Base-by-base conservation (phyloP, 2,113 vertebrate genomes). In the Rhabdornis inornatus region DNA sequence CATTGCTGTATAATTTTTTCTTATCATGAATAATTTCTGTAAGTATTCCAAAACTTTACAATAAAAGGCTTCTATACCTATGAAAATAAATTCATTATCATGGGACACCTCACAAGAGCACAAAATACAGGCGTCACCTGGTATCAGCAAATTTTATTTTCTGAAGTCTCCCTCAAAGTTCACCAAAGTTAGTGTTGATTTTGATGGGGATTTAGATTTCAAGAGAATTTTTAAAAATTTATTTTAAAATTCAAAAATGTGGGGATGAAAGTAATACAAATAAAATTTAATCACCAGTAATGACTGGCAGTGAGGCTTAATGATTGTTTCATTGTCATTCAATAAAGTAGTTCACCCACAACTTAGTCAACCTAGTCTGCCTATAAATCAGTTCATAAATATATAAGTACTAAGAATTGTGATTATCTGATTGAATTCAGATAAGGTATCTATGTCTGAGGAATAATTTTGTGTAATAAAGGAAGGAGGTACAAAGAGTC, bases 181-280 rank as follows among this genome's bases (percentile, higher is more conserved):
- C 24, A 65, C 9, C 56, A 49, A 72, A 74, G 8, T 61, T 45
- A 52, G 2, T 69, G 25, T 24, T 74, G 64, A 77, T 65, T 91
- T 89, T 65, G 6, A 57, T 23, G 3, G 0, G 7, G 2, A 35
- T 87, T 81, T 69, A 42, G 20, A 69, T 89, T 79, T 85, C 45
- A 52, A 70, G 8, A n/a, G 1, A 9, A 30, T 45, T 49, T 20
- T 19, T 0, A 1, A 17, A 25, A 16, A 5, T 1, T 11, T 49
- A 28, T 59, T 89, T 83, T 31, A 17, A 55, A 14, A 28, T 33
- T 68, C 0, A 89, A 57, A 84, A 59, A 55, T 45, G 6, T 45
- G 18, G 16, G 2, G 3, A 5, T 77, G 72, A 39, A 31, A 63
- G 13, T 33, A 79, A 25, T 27, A 55, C 39, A 83, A 55, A 50